Evolutionary conservation across 2,797 vertebrate genomes (phyloP), one percentile per base, ranked within the genome.

Genomic region (Balearica regulorum): DNA sequence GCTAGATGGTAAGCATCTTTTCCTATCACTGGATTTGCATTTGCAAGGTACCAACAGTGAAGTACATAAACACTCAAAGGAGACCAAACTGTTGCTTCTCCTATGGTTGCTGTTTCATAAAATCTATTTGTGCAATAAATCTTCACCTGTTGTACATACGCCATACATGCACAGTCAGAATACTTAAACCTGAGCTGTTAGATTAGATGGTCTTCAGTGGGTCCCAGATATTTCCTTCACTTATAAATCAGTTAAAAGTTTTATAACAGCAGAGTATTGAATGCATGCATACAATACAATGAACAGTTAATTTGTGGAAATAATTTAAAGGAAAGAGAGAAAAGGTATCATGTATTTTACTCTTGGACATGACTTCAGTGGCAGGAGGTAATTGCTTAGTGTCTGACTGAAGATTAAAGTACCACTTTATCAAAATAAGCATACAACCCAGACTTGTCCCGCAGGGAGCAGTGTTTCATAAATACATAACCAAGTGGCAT

Each of bases 321-420:
- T 77, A 78, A 84, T 49, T 88, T 51, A 94, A 89, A 91, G 44
- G 22, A 87, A 20, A 87, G 57, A 86, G 61, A 80, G 79, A 77
- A 94, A 82, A 95, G 19, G 18, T 69, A 92, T 83, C 25, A 55
- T 11, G 8, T 24, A 80, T 85, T 94, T 87, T 77, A 80, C 60
- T 90, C 68, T 76, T 95, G 90, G 82, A 88, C 61, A 33, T 75
- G 53, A 89, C 69, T 88, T 92, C 71, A 93, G 89, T 87, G 71
- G 78, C 78, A 91, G 60, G 48, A 94, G 78, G 57, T 82, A 95
- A 90, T 87, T 93, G 69, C 81, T 92, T 68, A 53, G 41, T 86
- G 85, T 83, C 93, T 96, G 76, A 68, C 41, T 81, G 87, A 95
- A 96, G 94, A 97, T 97, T 94, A 97, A 97, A 97, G 94, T 71